Conservation (phyloP, 2,888 invertebrate genomes). For the Acleris emargana region DNA sequence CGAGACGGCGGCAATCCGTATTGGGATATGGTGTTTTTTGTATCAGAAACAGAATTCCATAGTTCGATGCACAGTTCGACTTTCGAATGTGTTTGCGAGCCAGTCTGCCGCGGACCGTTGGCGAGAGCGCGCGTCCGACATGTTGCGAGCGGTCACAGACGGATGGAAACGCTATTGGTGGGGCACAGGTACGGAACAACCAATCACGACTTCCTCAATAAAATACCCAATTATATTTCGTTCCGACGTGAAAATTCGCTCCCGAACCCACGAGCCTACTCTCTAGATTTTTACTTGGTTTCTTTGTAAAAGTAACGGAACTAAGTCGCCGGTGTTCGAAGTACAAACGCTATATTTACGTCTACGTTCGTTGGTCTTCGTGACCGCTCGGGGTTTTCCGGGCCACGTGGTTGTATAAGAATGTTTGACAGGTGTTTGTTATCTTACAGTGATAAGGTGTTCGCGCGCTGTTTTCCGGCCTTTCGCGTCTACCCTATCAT, state of each 20-base stretch:
- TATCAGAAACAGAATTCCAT: conserved; percentile 49
- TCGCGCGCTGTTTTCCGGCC: conserved; percentile 21
- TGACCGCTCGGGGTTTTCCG: conserved; percentile 60
- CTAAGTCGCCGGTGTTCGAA: conserved; percentile 39
- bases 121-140: conserved; percentile 67
- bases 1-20: conserved; percentile 39
- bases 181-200: conserved; percentile 79
- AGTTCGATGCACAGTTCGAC: conserved; percentile 45
- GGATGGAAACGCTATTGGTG: conserved; percentile 80
- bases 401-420: conserved; percentile 63
- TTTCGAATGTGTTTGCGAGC: conserved; percentile 41
- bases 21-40: conserved; percentile 8
- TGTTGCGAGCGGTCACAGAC: conserved; percentile 77
- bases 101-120: conserved; percentile 74
- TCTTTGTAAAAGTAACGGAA: conserved; percentile 34
- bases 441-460: conserved; percentile 32
- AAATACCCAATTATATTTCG: conserved; percentile 51
- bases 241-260: conserved; percentile 46
- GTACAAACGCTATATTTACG: conserved; percentile 64
- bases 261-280: neutral
- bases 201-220: conserved; percentile 71
- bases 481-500: conserved; percentile 14
- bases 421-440: conserved; percentile 58
- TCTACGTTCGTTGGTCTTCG: conserved; percentile 62
- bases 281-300: conserved; percentile 16